Percentiles rank a stretch among this genome's conserved stretches.
Evolutionary conservation across 2,888 invertebrate species (phyloP).

Genomic region (Dryobotodes eremita): DNA sequence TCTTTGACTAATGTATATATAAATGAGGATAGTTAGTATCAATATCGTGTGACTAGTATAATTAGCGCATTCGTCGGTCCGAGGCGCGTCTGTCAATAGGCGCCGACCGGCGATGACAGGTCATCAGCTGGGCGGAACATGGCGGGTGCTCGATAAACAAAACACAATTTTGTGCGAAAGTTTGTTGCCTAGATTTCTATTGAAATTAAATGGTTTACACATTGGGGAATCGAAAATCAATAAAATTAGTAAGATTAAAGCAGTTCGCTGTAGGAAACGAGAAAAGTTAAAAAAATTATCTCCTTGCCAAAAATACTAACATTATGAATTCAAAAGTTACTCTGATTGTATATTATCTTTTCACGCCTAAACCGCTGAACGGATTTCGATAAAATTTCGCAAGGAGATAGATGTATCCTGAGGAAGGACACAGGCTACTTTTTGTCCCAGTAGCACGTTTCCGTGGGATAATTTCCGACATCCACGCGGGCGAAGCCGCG

Average conservation of each 20-base stretch:
- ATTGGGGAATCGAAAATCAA: background rate
- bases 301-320: no score
- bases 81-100: conserved; percentile 55
- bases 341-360: no score
- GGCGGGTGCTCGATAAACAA: conserved; percentile 8
- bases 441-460: no score
- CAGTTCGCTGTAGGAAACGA: background rate
- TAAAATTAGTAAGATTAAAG: background rate
- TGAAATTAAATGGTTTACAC: background rate
- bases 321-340: no score
- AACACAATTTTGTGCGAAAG: background rate
- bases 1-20: conserved; percentile 45
- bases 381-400: no score
- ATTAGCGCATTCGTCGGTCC: conserved; percentile 52
- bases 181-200: background rate
- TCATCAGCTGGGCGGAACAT: conserved; percentile 53
- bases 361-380: no score
- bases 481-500: no score
- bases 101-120: conserved; percentile 61
- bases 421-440: no score
- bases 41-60: conserved; percentile 52
- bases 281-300: no score
- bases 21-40: conserved; percentile 48
- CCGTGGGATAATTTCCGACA: no score
- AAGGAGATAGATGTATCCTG: no score